These are phyloP conservation scores for Bos indicus DNA, from an alignment of 2,113 vertebrate genomes.

Conservation along the genomic window DNA sequence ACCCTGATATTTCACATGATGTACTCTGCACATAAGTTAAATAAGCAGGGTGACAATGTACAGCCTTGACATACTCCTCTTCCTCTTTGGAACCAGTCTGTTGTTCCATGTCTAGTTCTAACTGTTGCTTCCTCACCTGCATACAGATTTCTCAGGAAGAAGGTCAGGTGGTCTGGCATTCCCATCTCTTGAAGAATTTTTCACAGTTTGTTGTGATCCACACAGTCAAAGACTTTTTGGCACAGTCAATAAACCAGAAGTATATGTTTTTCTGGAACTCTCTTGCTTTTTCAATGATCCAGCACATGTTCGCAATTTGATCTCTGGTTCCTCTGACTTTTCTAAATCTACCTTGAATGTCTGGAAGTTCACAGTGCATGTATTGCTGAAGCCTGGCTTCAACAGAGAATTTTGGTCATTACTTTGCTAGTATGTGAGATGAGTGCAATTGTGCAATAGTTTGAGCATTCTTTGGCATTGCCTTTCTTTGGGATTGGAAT, in stretches of 20 bases:
- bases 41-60: background rate
- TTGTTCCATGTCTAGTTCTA: background rate
- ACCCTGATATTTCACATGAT: background rate
- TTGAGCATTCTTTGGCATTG: background rate
- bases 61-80: background rate
- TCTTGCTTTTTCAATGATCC: background rate
- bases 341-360: background rate
- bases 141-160: background rate
- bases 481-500: background rate
- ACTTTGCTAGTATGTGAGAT: background rate
- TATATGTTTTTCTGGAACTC: background rate
- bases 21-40: background rate
- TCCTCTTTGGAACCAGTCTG: background rate
- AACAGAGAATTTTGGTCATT: background rate
- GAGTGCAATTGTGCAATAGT: rapidly evolving
- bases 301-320: background rate
- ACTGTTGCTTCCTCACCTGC: background rate
- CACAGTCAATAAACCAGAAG: background rate
- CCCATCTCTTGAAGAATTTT: background rate
- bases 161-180: background rate
- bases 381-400: background rate
- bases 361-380: background rate
- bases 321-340: background rate
- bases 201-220: background rate
- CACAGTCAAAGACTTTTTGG: background rate